Percentiles rank a stretch among this genome's conserved stretches.
Evolutionary conservation across 2,113 vertebrate species (phyloP).

Genomic region (Prionailurus bengalensis): DNA sequence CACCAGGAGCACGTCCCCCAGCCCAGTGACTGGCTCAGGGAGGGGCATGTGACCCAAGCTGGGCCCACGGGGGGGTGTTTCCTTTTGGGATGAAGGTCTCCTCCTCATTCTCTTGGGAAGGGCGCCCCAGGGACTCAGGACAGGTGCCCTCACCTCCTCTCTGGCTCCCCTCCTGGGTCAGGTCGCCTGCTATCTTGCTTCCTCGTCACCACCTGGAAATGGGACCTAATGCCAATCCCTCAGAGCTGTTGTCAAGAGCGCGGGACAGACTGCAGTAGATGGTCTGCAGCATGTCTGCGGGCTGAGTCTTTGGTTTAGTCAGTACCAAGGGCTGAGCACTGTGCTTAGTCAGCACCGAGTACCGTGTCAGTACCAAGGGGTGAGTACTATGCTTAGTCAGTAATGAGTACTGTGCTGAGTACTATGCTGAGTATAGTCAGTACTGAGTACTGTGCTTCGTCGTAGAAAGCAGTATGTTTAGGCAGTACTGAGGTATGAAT

Average conservation of each 20-base stretch:
- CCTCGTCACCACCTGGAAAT: neutral
- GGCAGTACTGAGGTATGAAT: neutral
- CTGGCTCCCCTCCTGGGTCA: neutral
- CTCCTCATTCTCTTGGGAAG: neutral
- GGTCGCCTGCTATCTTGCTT: neutral
- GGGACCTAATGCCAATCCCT: neutral
- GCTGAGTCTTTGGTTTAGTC: neutral
- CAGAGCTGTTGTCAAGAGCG: neutral
- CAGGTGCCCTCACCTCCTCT: neutral
- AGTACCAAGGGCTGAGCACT: neutral
- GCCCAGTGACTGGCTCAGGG: neutral
- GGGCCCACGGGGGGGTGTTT: neutral
- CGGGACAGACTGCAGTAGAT: neutral
- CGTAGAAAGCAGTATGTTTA: neutral
- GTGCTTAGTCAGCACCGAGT: neutral
- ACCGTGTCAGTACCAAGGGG: neutral
- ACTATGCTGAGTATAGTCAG: neutral
- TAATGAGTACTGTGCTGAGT: neutral
- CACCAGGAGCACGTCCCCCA: no score
- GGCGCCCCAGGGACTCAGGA: neutral
- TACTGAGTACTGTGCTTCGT: neutral
- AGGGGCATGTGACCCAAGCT: neutral
- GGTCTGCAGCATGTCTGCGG: neutral
- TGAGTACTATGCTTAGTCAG: neutral
- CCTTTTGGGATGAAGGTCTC: neutral